Percentiles rank a stretch among this genome's conserved stretches.
These are phyloP conservation scores for Cichladusa arquata DNA, from an alignment of 2,113 vertebrate species.

Conservation along the genomic window DNA sequence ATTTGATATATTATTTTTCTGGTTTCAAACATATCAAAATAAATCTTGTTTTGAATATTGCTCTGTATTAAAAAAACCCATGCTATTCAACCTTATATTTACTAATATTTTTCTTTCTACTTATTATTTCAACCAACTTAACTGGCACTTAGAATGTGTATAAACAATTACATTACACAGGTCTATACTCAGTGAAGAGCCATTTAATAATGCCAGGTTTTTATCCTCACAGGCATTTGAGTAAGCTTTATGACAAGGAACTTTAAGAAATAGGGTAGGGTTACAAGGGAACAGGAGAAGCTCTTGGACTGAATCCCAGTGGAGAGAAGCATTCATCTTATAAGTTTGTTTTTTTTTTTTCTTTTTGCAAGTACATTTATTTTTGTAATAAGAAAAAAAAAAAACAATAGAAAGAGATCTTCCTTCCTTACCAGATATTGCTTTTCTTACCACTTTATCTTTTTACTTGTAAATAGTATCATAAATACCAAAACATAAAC, in stretches of 20 bases:
- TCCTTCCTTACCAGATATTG: neutral
- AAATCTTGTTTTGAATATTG: neutral
- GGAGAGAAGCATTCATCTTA: neutral
- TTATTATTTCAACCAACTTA: neutral
- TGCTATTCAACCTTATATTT: neutral
- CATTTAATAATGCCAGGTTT: neutral
- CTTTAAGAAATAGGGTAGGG: neutral
- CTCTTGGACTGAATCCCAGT: neutral
- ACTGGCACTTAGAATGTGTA: neutral
- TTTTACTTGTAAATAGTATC: neutral
- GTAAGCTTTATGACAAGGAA: neutral
- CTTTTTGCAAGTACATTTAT: neutral
- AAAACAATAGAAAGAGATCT: neutral
- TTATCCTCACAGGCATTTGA: neutral
- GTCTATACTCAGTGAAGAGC: neutral
- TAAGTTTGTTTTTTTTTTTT: neutral
- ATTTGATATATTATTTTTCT: neutral
- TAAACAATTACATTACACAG: neutral
- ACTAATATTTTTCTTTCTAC: neutral
- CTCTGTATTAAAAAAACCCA: neutral
- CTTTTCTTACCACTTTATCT: neutral
- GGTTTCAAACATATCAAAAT: neutral
- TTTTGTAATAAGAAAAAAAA: neutral
- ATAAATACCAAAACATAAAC: constrained; percentile 25
- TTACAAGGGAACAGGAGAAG: neutral